Conservation (phyloP, 2,797 vertebrate genomes). For the Hapalemur alaotrensis region DNA sequence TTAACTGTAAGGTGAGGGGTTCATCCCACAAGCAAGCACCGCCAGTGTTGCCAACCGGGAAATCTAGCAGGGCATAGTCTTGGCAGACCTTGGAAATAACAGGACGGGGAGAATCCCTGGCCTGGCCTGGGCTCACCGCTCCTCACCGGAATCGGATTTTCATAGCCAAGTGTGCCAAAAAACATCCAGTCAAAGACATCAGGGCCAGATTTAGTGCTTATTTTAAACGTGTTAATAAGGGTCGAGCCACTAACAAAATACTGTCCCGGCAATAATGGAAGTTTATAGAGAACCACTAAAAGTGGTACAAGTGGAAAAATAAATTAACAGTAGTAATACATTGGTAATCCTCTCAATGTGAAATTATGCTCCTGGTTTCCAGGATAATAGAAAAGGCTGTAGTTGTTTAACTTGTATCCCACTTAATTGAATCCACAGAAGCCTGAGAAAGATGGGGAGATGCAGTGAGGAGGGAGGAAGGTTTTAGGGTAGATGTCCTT, state of each 20-base stretch:
- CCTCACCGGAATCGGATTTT: not conserved
- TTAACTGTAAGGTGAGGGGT: not conserved
- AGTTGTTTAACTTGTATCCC: not conserved
- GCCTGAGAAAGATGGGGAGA: not conserved
- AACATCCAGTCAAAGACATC: not conserved
- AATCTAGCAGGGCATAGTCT: not conserved
- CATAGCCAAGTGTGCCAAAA: not conserved
- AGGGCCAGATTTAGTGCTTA: not conserved
- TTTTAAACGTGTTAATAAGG: not conserved
- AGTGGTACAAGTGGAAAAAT: not conserved
- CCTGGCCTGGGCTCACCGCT: not conserved
- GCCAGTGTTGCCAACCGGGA: rapidly evolving
- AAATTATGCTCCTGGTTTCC: not conserved
- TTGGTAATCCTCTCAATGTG: not conserved
- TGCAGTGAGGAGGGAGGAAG: not conserved
- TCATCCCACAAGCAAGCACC: not conserved
- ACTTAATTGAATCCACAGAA: not conserved
- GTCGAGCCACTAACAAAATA: not conserved
- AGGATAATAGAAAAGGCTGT: not conserved
- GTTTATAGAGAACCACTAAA: not conserved
- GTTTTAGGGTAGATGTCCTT: not conserved
- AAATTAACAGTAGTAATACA: not conserved
- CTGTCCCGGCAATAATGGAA: not conserved
- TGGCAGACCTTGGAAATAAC: not conserved
- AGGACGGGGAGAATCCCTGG: not conserved